A percentile compares a stretch with the other conserved stretches of the same genome.
These are phyloP conservation scores for Onychorhynchus coronatus DNA, from an alignment of 2,113 vertebrate species.

Conservation along the genomic window DNA sequence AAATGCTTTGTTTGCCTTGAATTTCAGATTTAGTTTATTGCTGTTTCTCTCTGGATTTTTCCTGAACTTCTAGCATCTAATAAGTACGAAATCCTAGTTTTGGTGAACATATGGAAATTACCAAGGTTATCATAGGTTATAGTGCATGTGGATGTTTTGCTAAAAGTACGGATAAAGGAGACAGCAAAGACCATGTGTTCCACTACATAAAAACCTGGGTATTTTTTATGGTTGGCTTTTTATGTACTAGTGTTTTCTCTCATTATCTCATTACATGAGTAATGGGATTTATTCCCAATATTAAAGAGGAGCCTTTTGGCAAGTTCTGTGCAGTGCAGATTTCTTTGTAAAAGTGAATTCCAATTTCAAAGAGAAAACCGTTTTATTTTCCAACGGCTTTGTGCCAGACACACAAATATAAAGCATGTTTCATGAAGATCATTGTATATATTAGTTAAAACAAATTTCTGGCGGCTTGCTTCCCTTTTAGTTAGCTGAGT, in stretches of 20 bases:
- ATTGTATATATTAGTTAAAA: neutral
- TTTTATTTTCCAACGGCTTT: neutral
- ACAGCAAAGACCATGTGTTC: neutral
- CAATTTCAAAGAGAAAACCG: neutral
- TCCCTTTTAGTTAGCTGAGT: neutral
- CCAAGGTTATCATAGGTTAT: neutral
- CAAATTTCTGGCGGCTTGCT: neutral
- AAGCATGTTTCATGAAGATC: neutral
- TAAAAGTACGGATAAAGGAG: neutral
- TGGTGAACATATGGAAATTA: neutral
- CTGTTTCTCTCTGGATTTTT: neutral
- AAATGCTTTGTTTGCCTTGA: neutral
- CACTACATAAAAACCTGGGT: neutral
- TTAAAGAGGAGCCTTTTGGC: neutral
- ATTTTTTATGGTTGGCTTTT: neutral
- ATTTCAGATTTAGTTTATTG: neutral
- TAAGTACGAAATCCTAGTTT: neutral
- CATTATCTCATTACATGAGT: neutral
- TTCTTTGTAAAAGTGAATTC: neutral
- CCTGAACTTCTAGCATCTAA: neutral
- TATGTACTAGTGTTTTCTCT: neutral
- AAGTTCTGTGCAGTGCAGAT: neutral
- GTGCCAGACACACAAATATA: neutral
- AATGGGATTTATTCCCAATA: neutral
- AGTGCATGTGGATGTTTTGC: neutral